phyloP scores from a whole-genome alignment of 2,113 vertebrate genomes.

The Hylia prasina region DNA sequence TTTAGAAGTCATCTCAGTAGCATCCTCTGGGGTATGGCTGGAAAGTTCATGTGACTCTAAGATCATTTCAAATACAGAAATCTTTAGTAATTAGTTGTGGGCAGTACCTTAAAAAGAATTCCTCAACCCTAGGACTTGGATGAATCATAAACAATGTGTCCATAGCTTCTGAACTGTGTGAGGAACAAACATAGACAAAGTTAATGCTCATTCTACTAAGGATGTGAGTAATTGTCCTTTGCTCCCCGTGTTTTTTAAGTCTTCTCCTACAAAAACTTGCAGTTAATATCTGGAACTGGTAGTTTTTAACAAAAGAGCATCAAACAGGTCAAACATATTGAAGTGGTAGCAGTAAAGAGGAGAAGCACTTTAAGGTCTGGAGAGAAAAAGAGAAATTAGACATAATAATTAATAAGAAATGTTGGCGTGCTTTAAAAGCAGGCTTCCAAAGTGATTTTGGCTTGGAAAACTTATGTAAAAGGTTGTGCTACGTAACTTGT shows the following conservation, averaged over 20 bases:
- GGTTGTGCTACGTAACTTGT: neutral
- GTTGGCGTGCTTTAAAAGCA: neutral
- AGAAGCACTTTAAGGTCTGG: neutral
- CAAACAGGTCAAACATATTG: accelerated
- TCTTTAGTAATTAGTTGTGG: neutral
- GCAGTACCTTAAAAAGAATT: neutral
- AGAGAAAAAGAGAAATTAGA: neutral
- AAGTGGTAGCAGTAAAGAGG: neutral
- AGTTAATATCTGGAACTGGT: neutral
- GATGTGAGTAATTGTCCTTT: neutral
- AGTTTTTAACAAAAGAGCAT: neutral
- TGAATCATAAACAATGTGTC: neutral
- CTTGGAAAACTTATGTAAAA: neutral
- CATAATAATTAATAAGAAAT: neutral
- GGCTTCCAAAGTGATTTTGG: neutral
- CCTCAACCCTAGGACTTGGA: neutral
- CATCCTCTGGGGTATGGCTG: neutral
- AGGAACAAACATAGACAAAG: neutral
- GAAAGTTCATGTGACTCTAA: neutral
- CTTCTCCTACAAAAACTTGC: neutral
- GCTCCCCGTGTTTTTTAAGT: neutral
- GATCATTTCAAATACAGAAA: neutral
- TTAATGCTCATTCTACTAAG: neutral
- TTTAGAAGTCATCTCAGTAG: neutral
- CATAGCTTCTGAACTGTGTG: neutral